These are phyloP conservation scores for Pogonocherus hispidulus DNA, from an alignment of 2,888 invertebrate genomes.

Conservation along the genomic window DNA sequence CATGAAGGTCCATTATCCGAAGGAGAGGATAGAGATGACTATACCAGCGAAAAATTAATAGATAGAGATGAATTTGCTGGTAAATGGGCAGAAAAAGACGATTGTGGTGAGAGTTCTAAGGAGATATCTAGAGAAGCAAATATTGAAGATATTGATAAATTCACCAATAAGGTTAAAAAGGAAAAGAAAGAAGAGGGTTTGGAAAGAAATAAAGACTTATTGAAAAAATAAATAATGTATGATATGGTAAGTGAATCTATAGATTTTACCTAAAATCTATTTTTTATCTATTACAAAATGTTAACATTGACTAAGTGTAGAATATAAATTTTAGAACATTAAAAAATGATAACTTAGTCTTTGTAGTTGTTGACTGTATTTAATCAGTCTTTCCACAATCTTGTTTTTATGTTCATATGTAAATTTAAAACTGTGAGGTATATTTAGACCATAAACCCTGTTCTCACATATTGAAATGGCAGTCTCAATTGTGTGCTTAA, in stretches of 20 bases:
- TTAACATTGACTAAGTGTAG: too few species aligned
- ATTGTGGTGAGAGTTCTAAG: slow-evolving; percentile 45
- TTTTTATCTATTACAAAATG: too few species aligned
- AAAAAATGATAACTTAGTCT: too few species aligned
- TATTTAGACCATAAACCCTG: too few species aligned
- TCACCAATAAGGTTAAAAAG: slow-evolving; percentile 72
- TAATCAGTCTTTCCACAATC: too few species aligned
- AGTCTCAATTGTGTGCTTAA: too few species aligned
- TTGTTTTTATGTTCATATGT: too few species aligned
- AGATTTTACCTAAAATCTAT: too few species aligned
- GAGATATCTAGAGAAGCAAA: slow-evolving; percentile 64
- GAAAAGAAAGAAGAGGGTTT: slow-evolving; percentile 73
- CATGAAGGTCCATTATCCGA: slow-evolving; percentile 74
- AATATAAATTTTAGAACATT: too few species aligned
- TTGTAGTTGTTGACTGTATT: too few species aligned
- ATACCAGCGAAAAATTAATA: slow-evolving; percentile 57
- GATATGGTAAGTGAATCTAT: slow-evolving; percentile 33
- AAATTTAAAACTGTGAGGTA: too few species aligned
- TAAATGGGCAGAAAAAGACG: slow-evolving; percentile 76
- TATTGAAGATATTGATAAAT: slow-evolving; percentile 73
- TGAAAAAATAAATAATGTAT: slow-evolving; percentile 66
- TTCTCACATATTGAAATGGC: too few species aligned
- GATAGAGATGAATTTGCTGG: slow-evolving; percentile 76
- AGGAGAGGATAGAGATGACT: slow-evolving; percentile 74
- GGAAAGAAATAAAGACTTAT: slow-evolving; percentile 70